Evolutionary conservation across 2,113 vertebrate species (phyloP).

Genomic region (Zingel zingel): DNA sequence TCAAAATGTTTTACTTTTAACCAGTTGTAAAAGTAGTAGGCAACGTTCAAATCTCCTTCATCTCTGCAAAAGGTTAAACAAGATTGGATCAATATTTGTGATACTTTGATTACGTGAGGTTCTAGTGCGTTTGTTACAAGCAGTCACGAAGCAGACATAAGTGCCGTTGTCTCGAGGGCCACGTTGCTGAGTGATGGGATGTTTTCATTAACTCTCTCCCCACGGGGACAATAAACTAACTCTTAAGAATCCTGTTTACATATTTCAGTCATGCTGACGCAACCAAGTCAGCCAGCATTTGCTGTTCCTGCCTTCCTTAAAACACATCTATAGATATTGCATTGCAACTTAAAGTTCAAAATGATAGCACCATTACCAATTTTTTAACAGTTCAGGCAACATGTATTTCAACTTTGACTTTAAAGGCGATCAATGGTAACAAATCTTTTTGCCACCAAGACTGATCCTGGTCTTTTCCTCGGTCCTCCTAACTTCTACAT

Average conservation of each 20-base stretch:
- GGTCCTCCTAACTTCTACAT: constrained; percentile 1
- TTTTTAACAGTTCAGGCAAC: not conserved
- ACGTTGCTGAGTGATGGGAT: not conserved
- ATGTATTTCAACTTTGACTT: not conserved
- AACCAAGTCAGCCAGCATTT: not conserved
- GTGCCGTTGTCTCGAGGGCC: not conserved
- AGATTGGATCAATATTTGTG: not conserved
- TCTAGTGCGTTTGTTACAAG: not conserved
- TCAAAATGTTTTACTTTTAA: not conserved
- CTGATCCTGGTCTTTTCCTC: constrained; percentile 58
- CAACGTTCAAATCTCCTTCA: not conserved
- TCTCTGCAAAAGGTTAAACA: not conserved
- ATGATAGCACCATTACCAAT: too few relatives aligned
- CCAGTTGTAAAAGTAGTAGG: not conserved
- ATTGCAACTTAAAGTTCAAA: not conserved
- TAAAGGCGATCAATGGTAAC: not conserved
- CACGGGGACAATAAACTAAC: too few relatives aligned
- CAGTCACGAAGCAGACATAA: not conserved
- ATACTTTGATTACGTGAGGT: not conserved
- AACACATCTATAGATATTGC: not conserved
- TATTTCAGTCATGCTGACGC: not conserved
- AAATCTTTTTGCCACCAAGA: not conserved
- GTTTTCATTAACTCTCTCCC: not conserved
- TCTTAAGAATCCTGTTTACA: not conserved
- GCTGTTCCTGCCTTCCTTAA: constrained; percentile 52